Base-by-base conservation (phyloP, 2,113 vertebrate species). In the Hippocampus mohnikei region DNA sequence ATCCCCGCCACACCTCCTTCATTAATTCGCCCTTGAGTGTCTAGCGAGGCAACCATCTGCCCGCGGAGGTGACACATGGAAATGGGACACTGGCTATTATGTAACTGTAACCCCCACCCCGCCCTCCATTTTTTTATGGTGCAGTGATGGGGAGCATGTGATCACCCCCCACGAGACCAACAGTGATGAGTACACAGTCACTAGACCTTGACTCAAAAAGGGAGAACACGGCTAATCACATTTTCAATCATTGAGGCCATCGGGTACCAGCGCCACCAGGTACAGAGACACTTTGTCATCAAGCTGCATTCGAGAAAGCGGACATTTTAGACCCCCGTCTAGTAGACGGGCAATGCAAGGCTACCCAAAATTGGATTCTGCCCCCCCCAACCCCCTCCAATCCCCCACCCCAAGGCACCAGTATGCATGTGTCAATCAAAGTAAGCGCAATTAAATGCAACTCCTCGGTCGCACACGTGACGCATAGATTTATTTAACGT, bases 21-120 rank as follows among this genome's bases (percentile, higher is more conserved):
- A 0, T 84, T 67, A 68, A 63, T 83, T 81, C 3, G 70, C 66
- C 81, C 80, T 83, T 82, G 77, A 66, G 66, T 79, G 77, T 70
- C 74, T 77, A 71, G 72, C 75, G 76, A 79, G 62, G 65, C 77
- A 78, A 37, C 82, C 87, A 86, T 85, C 84, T 89, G 87, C 82
- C 79, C 81, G 78, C 3, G 4, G 69, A 82, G 56, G 70, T 67
- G 2, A 20, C 66, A 75, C 75, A 79, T 68, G 76, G 74, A 80
- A 75, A 63, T 71, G 81, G 78, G 76, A 72, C 81, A 80, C 84
- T 84, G 83, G 79, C 48, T 46, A 46, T 90, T 89, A 88, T 77
- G 69, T 87, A 90, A 88, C 85, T 55, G 66, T 62, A 11, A 13
- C 44, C 27, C 71, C 65, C 58, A 69, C 27, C 27, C 27, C 66